Evolutionary conservation across 2,113 vertebrate species (phyloP), one percentile per base, ranked within the genome.

Genomic region (Progne subis): DNA sequence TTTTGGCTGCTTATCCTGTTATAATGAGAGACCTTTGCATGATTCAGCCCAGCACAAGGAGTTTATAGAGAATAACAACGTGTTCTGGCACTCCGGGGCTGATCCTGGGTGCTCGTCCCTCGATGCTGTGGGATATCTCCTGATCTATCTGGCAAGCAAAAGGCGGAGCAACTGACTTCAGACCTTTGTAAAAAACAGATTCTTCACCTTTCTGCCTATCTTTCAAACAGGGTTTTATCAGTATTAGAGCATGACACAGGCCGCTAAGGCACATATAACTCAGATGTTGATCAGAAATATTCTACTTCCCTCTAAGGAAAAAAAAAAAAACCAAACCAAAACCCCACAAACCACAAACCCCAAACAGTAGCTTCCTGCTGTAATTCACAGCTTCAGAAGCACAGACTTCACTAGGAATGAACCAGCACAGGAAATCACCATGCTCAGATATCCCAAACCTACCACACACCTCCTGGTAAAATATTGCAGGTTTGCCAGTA

Each of bases 1-100:
- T 97, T 98, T 53, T 98, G 98, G 93, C 98, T 97, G 92, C 97
- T 98, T 92, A 99, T 96, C 95, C 99, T 99, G 87, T 50, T 41
- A 61, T 7, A 74, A 95, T 0, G 19, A 96, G 78, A 95, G 61
- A 64, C 44, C 83, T 85, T 60, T 74, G 92, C 32, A 26, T 94
- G 90, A 95, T 50, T 77, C 76, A 85, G 2, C 9, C n/a, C 82
- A 37, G 84, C 0, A 37, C 72, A 80, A 79, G 64, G 53, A 76
- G 21, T 2, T 14, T 1, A 41, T 5, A 61, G 46, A 86, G 72
- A 60, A 76, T 53, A 75, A 75, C 79, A 71, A 28, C 5, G 16
- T 34, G 24, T 61, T 43, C 76, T 85, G 50, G 82, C 83, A 56
- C 25, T 61, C 88, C 26, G 21, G 32, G 52, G 67, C 75, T 77